Base-by-base conservation (phyloP, 1,140 invertebrate genomes). In the Anagrus nilaparvatae region DNA sequence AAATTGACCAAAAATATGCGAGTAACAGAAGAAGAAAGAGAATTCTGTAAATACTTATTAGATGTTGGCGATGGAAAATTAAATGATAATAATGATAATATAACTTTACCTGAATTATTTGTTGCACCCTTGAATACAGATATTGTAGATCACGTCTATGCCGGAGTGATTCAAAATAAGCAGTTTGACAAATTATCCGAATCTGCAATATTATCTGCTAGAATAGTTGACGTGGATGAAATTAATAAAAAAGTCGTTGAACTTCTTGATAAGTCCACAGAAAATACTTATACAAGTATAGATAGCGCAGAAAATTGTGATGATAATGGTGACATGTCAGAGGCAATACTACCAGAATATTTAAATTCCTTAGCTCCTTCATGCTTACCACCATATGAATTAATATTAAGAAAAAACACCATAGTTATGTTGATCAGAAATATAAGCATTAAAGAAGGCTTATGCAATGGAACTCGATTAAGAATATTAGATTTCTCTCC, bases 361-460 rank as follows among this genome's bases (percentile, higher is more conserved):
- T 17, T 33, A 16, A 33, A 19, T 33, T 18, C 8, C 3, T 8
- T 17, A 19, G 16, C 16, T 9, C 14, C 14, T 12, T 33, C 17
- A 4, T 5, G 31, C 1, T n/a, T 17, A 33, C 8, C 6, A 12
- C 3, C 6, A 16, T 8, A 7, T 8, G 2, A 17, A 19, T 8
- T 10, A 18, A 25, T 25, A 7, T 6, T 6, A 25, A 8, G 24
- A 25, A 25, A 12, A 6, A 25, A 6, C 24, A 8, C n/a, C n/a
- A n/a, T n/a, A n/a, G n/a, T n/a, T n/a, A n/a, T n/a, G n/a, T n/a
- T n/a, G n/a, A n/a, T n/a, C n/a, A n/a, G n/a, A n/a, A n/a, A n/a
- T n/a, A n/a, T n/a, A 35, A 35, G 24, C n/a, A 35, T 35, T 5
- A 35, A 24, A 13, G 33, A 35, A 35, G 33, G 33, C 17, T 23